phyloP scores from a whole-genome alignment of 2,888 invertebrate genomes.

The Philonicus albiceps region DNA sequence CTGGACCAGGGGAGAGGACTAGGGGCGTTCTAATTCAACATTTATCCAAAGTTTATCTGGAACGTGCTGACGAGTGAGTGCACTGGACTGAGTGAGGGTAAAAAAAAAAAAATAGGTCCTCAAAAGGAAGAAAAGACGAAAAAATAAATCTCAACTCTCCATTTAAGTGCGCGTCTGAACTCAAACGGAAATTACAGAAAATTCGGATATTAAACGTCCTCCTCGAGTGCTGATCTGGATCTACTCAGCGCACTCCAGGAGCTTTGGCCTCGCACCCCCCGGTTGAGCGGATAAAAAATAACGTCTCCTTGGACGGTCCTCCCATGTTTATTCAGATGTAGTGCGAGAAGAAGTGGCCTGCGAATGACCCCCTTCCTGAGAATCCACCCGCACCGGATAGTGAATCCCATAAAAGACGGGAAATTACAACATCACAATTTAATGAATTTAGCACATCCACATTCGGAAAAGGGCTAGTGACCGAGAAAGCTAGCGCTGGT shows the following conservation, averaged over 20 bases:
- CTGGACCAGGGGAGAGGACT: background rate
- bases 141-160: background rate
- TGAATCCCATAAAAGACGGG: slow-evolving; percentile 46
- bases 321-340: slow-evolving; percentile 25
- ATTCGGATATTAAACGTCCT: slow-evolving; percentile 47
- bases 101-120: background rate
- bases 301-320: background rate
- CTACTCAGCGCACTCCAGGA: background rate
- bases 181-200: slow-evolving; percentile 46
- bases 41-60: background rate
- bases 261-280: background rate
- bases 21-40: background rate
- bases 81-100: background rate
- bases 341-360: slow-evolving; percentile 12
- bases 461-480: background rate
- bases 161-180: background rate
- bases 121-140: background rate
- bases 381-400: slow-evolving; percentile 41
- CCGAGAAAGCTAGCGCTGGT: background rate
- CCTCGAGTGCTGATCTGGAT: slow-evolving; percentile 29
- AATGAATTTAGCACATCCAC: slow-evolving; percentile 44
- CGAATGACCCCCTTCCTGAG: background rate
- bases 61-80: background rate
- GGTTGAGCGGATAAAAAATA: background rate
- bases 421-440: slow-evolving; percentile 48